Conservation (phyloP, 2,113 vertebrate species). For the Lasiurus cinereus region DNA sequence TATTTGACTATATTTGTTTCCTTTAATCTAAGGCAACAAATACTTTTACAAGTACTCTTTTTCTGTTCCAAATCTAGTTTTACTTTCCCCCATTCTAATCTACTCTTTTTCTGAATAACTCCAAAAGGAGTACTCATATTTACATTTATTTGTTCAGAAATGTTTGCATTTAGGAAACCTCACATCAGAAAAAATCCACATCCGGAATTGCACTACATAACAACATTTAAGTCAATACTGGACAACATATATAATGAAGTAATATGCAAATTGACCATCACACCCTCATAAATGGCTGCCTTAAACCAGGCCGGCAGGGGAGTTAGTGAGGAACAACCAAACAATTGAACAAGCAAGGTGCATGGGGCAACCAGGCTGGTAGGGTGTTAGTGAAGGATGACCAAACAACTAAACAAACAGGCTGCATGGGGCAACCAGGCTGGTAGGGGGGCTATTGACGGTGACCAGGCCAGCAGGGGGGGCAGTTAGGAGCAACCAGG, state of each 20-base stretch:
- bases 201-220: neutral
- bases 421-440: too few relatives aligned
- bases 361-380: too few relatives aligned
- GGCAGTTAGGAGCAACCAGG: too few relatives aligned
- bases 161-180: slow-evolving; percentile 29
- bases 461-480: too few relatives aligned
- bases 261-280: too few relatives aligned
- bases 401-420: too few relatives aligned
- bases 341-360: too few relatives aligned
- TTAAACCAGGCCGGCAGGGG: too few relatives aligned
- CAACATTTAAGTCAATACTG: neutral
- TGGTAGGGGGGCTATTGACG: too few relatives aligned
- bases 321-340: too few relatives aligned
- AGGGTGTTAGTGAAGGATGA: too few relatives aligned
- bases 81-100: neutral
- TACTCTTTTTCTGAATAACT: neutral
- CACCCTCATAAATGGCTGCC: too few relatives aligned
- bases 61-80: neutral
- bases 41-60: neutral
- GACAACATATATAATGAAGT: neutral
- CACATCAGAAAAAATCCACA: neutral
- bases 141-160: neutral
- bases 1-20: neutral
- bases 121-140: neutral
- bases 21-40: neutral